Conservation (phyloP, 2,797 vertebrate species). For the Podarcis siculus region DNA sequence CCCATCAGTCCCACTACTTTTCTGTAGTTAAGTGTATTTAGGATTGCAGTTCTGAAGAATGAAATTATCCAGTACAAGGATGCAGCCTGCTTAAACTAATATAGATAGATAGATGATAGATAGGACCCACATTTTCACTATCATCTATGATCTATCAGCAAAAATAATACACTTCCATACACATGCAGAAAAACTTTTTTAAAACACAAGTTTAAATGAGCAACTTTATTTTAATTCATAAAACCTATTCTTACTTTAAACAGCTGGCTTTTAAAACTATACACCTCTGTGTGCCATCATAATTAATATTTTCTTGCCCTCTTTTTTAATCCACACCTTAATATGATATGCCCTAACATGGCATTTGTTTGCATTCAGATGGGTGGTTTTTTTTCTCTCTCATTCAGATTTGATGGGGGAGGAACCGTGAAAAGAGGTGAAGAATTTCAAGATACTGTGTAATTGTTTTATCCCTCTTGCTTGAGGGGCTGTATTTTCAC, state of each 20-base stretch:
- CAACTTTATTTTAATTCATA: not conserved
- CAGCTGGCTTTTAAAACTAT: not conserved
- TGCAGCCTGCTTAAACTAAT: not conserved
- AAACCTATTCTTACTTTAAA: not conserved
- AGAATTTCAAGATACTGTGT: not conserved
- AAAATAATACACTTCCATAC: not conserved
- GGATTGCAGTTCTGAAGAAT: not conserved
- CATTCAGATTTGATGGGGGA: not conserved
- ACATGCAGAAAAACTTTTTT: not conserved
- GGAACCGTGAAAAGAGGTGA: slow-evolving; percentile 15
- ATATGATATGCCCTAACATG: not conserved
- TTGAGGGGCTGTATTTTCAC: slow-evolving; percentile 28
- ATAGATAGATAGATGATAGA: too few relatives aligned
- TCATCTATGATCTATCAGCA: not conserved
- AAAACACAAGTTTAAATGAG: not conserved
- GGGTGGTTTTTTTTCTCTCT: not conserved
- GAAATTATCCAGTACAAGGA: not conserved
- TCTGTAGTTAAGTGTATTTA: not conserved
- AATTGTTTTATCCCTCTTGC: not conserved
- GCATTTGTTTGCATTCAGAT: slow-evolving; percentile 4
- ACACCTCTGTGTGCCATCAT: not conserved
- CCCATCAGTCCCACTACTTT: not conserved
- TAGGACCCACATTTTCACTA: not conserved
- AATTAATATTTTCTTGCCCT: slow-evolving; percentile 22
- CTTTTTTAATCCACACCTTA: not conserved